Evolutionary conservation across 2,797 vertebrate genomes (phyloP).

Genomic region (Sarcoramphus papa): DNA sequence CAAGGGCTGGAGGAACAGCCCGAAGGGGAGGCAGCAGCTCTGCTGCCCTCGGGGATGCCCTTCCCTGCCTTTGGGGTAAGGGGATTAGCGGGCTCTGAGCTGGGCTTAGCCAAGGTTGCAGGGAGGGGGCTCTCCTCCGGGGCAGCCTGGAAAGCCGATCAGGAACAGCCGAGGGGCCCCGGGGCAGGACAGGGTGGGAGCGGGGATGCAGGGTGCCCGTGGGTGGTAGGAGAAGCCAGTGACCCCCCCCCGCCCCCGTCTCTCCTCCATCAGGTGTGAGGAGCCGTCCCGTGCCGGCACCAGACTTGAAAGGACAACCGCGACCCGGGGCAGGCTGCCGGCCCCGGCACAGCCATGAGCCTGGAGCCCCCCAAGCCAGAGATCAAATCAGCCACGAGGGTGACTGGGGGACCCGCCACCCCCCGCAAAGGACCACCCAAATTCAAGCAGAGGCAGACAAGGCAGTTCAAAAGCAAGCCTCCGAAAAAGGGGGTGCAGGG

Average conservation of each 20-base stretch:
- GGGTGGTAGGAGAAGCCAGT: not conserved
- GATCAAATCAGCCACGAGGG: conserved; percentile 87
- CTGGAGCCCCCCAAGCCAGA: conserved; percentile 85
- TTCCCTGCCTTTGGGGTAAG: not conserved
- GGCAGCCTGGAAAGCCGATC: not conserved
- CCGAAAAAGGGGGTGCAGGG: conserved; percentile 94
- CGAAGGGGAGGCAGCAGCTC: not conserved
- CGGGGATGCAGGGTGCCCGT: not conserved
- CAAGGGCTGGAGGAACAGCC: not conserved
- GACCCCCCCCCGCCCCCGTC: not conserved
- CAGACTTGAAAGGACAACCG: not conserved
- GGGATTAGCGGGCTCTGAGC: not conserved
- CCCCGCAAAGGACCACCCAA: conserved; percentile 93
- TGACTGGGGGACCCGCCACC: conserved; percentile 88
- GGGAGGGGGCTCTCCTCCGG: not conserved
- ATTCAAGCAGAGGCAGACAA: conserved; percentile 94
- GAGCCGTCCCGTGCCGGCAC: rapidly evolving
- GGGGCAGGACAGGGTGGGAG: not conserved
- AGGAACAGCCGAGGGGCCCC: rapidly evolving
- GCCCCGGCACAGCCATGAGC: conserved; percentile 75
- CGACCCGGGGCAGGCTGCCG: not conserved
- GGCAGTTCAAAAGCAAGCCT: conserved; percentile 97
- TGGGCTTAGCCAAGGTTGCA: not conserved
- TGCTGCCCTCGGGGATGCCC: rapidly evolving
- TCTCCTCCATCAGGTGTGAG: not conserved